Conservation (phyloP, 2,113 vertebrate genomes). For the Ceyx melanurus region DNA sequence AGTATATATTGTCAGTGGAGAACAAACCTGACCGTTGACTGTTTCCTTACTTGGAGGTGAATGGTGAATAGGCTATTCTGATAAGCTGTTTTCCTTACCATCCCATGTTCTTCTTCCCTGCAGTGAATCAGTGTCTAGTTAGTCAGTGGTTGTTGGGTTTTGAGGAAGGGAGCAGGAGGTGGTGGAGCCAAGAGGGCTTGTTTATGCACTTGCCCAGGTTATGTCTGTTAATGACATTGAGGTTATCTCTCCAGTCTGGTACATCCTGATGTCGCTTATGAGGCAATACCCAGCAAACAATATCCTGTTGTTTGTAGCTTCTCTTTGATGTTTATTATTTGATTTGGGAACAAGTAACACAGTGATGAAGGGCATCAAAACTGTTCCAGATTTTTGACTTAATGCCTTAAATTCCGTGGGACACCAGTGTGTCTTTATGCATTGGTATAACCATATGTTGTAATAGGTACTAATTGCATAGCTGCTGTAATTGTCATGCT, state of each 20-base stretch:
- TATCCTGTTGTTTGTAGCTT: slow-evolving; percentile 55
- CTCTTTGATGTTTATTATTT: slow-evolving; percentile 39
- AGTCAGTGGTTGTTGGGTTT: neutral
- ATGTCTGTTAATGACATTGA: neutral
- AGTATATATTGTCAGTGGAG: neutral
- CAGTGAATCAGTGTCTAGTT: neutral
- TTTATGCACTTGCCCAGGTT: slow-evolving; percentile 10
- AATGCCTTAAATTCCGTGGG: neutral
- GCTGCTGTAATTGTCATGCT: neutral
- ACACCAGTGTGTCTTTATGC: neutral
- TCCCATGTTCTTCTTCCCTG: neutral
- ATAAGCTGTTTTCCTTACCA: neutral
- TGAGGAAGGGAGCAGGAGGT: neutral
- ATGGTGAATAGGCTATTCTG: neutral
- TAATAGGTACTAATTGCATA: neutral
- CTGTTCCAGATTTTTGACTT: neutral
- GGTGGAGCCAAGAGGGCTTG: neutral
- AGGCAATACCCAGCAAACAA: neutral
- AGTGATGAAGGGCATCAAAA: neutral
- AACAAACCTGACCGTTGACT: neutral
- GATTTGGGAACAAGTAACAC: neutral
- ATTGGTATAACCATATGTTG: neutral
- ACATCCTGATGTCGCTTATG: slow-evolving; percentile 7
- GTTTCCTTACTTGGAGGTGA: neutral
- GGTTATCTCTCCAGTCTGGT: slow-evolving; percentile 37